Base-by-base conservation (phyloP, 2,113 vertebrate species). In the Athene cunicularia region DNA sequence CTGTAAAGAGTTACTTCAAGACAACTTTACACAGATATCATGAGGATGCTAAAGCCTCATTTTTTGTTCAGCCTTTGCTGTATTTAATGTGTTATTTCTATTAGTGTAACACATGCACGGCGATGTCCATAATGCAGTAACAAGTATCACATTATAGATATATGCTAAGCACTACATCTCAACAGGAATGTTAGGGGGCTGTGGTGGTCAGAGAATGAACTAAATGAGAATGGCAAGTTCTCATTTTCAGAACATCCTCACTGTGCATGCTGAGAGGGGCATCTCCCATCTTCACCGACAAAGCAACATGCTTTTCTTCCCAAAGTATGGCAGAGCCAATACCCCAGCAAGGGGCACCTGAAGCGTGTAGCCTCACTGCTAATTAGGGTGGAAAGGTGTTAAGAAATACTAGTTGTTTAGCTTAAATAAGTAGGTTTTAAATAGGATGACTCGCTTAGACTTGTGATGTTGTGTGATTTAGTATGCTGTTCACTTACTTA, bases 1-100 rank as follows among this genome's bases (percentile, higher is more conserved):
- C 80, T 91, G 90, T 80, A 84, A 95, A 91, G 88, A 98, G 82
- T 95, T 94, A 95, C 94, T 97, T 83, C 23, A 70, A 45, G 81
- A 79, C 86, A 92, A 85, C 72, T 93, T 92, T 23, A 19, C 95
- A 97, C 83, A 74, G 93, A 45, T 60, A 84, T 23, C 50, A 53
- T 5, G 62, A 92, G 81, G 96, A 89, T 59, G 92, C 13, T 70
- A 64, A 97, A 97, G 86, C 32, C 95, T 64, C 35, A 16, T 90
- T 92, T 96, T 91, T 95, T 88, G 64, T 93, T 91, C 64, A 81
- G 81, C 90, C 77, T 97, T 79, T 88, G 68, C 80, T 93, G 76
- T 85, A 73, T 90, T 89, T 95, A 83, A 86, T 66, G 79, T 91
- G 88, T 87, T 39, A 39, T 39, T 84, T 84, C 80, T 81, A 45